Conservation (phyloP, 2,797 vertebrate genomes). For the Acrossocheilus wenchowensis region DNA sequence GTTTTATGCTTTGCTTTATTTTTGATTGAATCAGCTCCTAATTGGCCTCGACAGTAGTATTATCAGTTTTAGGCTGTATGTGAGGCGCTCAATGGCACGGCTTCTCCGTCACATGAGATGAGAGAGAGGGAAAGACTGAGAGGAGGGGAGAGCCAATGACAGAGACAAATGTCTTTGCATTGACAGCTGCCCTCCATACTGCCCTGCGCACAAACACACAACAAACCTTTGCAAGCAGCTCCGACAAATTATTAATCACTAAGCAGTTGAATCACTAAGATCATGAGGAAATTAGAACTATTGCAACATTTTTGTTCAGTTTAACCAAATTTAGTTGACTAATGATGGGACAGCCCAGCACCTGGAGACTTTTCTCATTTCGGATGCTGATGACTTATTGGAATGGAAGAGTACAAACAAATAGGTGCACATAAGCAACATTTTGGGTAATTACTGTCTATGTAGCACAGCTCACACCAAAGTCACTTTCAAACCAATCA, state of each 20-base stretch:
- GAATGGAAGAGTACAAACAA: slow-evolving; percentile 21
- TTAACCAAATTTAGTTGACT: slow-evolving; percentile 24
- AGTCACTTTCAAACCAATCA: background rate
- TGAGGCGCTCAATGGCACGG: slow-evolving; percentile 65
- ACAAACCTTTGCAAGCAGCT: slow-evolving; percentile 70
- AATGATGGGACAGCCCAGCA: background rate
- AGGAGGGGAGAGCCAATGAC: slow-evolving; percentile 66
- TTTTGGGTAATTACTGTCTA: background rate
- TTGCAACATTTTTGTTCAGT: slow-evolving; percentile 19
- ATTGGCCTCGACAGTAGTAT: slow-evolving; percentile 80
- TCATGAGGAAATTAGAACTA: slow-evolving; percentile 42
- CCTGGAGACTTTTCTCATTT: slow-evolving; percentile 37
- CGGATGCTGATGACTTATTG: background rate
- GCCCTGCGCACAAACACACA: slow-evolving; percentile 75
- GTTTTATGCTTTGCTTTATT: slow-evolving; percentile 82
- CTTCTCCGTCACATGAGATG: slow-evolving; percentile 61
- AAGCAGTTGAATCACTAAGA: slow-evolving; percentile 15
- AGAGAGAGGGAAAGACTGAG: slow-evolving; percentile 37
- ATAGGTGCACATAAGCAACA: background rate
- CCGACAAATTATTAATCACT: slow-evolving; percentile 66
- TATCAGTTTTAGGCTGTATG: slow-evolving; percentile 74
- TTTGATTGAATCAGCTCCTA: slow-evolving; percentile 82
- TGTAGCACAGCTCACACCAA: background rate
- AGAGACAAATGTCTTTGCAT: slow-evolving; percentile 82
- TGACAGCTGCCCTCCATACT: slow-evolving; percentile 84